These are phyloP conservation scores for Botrylloides violaceus DNA, from an alignment of 23 tunicate species.

Conservation along the genomic window DNA sequence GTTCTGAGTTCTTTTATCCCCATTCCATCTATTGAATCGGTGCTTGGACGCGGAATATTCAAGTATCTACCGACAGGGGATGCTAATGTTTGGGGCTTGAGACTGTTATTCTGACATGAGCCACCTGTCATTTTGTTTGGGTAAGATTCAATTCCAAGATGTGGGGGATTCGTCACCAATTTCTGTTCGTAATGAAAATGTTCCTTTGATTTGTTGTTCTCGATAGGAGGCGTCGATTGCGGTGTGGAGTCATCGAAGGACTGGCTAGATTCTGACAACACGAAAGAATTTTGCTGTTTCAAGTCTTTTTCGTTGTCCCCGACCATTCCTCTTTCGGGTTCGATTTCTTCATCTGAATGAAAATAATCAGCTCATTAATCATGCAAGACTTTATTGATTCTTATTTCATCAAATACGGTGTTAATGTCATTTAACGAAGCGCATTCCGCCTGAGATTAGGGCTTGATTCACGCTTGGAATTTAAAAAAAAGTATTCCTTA, in stretches of 20 bases:
- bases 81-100: too few relatives aligned
- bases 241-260: neutral
- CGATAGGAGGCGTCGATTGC: neutral
- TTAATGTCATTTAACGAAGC: too few relatives aligned
- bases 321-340: conserved; percentile 27
- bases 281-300: neutral
- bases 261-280: neutral
- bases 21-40: neutral
- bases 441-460: too few relatives aligned
- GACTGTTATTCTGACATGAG: neutral
- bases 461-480: too few relatives aligned
- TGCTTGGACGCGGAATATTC: neutral
- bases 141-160: neutral
- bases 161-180: neutral
- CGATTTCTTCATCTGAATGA: conserved; percentile 21
- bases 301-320: conserved; percentile 16
- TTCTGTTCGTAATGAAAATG: neutral
- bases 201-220: neutral
- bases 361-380: neutral
- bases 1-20: neutral
- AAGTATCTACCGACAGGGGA: neutral
- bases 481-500: too few relatives aligned
- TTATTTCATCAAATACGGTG: too few relatives aligned
- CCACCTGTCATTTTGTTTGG: neutral
- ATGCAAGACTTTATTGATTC: neutral